Evolutionary conservation across 1,140 invertebrate species (phyloP), one percentile per base, ranked within the genome.

Genomic region (Contarinia nasturtii): DNA sequence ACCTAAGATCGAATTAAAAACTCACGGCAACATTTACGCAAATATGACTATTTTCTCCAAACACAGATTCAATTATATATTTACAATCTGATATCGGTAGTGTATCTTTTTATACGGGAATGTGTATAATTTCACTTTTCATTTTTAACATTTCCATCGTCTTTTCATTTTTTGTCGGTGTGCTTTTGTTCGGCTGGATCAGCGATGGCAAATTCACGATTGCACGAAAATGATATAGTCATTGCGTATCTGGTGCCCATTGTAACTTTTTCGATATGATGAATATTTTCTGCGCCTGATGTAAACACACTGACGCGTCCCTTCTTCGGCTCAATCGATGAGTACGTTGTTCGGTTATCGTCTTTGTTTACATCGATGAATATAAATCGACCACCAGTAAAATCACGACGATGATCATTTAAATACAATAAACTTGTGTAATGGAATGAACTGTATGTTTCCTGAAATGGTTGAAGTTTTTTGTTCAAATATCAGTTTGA

Each of bases 141-240:
- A 10, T 5, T 27, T 27, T 27, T 27, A 27, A 27, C 10, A n/a
- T 27, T 27, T 27, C 27, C 27, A 27, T 3, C 10, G 27, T 10
- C 27, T 27, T 27, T 27, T 27, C 27, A 27, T 10, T 27, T 27
- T 10, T 27, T 27, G 3, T 27, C 27, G 27, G 27, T 10, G 3
- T 27, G 27, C 27, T 27, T 27, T 27, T 27, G 27, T 27, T 27
- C 27, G 27, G 27, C 11, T 20, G 41, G 41, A 43, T 43, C 41
- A 18, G 41, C 57, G 54, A 80, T 78, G 17, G 72, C 72, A 54
- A 68, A 71, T 42, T 69, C 65, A 43, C 64, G 56, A 64, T 90
- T 77, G 69, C 87, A 90, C 5, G 86, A 88, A 59, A 91, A 91
- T 47, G 85, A 84, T 44, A 91, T 73, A 1, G 83, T 89, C 37